Percentiles rank a stretch among this genome's conserved stretches.
Evolutionary conservation across 2,888 invertebrate species (phyloP).

Genomic region (Tethea ocularis): DNA sequence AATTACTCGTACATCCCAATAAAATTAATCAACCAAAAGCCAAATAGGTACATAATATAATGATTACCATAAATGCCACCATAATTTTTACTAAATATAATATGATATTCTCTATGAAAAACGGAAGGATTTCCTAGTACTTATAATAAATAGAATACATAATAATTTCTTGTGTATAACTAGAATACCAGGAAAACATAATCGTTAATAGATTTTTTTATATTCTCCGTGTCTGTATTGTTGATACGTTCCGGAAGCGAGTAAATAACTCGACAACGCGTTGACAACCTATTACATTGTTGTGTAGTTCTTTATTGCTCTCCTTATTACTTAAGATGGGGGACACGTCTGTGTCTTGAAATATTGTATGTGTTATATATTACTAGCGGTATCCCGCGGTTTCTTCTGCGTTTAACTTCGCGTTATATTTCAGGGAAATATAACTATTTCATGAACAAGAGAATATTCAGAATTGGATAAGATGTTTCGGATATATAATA

Average conservation of each 20-base stretch:
- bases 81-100: too few species aligned
- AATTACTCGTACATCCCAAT: background rate
- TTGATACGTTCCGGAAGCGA: constrained; percentile 1
- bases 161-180: background rate
- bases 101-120: too few species aligned
- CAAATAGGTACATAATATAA: too few species aligned
- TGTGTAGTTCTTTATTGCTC: constrained; percentile 1
- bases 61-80: too few species aligned
- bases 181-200: constrained; percentile 2
- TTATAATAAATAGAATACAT: background rate
- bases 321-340: constrained; percentile 1
- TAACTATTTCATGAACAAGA: too few species aligned
- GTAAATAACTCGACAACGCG: constrained; percentile 4
- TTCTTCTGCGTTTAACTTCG: too few species aligned
- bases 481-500: too few species aligned
- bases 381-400: too few species aligned
- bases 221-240: background rate
- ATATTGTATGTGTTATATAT: background rate
- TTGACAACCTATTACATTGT: constrained; percentile 5
- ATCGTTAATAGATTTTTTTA: constrained; percentile 1
- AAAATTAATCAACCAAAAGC: background rate
- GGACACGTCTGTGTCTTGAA: background rate
- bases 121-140: background rate
- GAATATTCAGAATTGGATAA: too few species aligned
- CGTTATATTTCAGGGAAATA: too few species aligned